Base-by-base conservation (phyloP, 1,140 invertebrate genomes). In the Ladona fulva region DNA sequence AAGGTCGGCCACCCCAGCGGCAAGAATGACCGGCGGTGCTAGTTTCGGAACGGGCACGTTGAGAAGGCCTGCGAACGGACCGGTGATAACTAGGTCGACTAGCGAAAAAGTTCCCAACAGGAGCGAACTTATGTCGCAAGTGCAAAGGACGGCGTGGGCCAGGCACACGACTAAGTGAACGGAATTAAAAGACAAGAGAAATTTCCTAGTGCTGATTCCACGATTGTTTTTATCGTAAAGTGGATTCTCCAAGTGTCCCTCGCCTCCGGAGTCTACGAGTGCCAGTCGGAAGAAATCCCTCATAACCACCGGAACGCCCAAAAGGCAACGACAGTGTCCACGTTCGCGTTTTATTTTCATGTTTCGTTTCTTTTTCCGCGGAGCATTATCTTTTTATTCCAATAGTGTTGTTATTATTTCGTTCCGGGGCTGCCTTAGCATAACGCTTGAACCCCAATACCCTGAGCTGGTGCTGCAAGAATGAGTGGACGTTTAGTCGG, bases 31-130 rank as follows among this genome's bases (percentile, higher is more conserved):
- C 29, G 80, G 81, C 75, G 78, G 82, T 66, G 75, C 79, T 24
- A 79, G 79, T 78, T n/a, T 77, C 52, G 74, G 77, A 78, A 66
- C 73, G 79, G 29, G 80, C 75, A 66, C 80, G 74, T 11, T 81
- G 77, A 77, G 79, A 10, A 74, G 77, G 25, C 73, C 78, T 76
- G 25, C 74, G 29, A 82, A 81, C 77, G 80, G 83, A n/a, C 82
- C 83, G 0, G 78, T 80, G 77, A 94, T 95, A 75, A 93, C 92
- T 0, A 87, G 94, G 74, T 92, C 92, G 8, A 94, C 94, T 3
- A 94, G 93, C 85, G 93, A 95, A 79, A 92, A 93, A 84, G 90
- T 95, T 74, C 92, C 93, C 0, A 92, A 93, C 81, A 88, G 92
- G 59, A 94, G 91, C 83, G 93, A 95, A 83, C 86, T 94, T 80